phyloP scores from a whole-genome alignment of 92 coral and sea anemone genomes.

The Porites cylindrica region DNA sequence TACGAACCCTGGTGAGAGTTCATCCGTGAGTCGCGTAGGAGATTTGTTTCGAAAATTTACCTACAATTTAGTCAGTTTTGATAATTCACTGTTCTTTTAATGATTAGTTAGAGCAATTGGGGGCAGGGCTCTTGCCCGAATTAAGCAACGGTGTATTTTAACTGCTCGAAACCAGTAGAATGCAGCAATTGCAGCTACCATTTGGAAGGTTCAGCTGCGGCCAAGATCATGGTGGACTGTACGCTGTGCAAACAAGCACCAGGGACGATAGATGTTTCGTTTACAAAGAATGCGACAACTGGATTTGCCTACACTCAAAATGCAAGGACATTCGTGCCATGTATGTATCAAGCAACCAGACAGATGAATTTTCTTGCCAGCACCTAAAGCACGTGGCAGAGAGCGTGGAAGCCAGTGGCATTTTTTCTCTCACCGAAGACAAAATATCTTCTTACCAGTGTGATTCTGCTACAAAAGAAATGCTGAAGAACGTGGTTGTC shows the following conservation, averaged over 20 bases:
- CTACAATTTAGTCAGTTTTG: not conserved
- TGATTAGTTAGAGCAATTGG: not conserved
- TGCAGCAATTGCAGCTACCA: not conserved
- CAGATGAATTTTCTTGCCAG: not conserved
- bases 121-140: conserved; percentile 20
- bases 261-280: conserved; percentile 42
- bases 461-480: not conserved
- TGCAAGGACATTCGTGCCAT: conserved; percentile 23
- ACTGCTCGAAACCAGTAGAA: not conserved
- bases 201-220: not conserved
- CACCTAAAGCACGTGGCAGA: not conserved
- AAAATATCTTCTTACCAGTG: not conserved
- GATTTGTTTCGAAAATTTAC: not conserved
- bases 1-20: too few species aligned
- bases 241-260: conserved; percentile 30
- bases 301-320: conserved; percentile 16
- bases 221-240: not conserved
- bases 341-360: not conserved
- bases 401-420: not conserved
- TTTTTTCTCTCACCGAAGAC: not conserved
- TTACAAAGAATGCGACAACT: not conserved
- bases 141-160: not conserved
- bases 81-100: not conserved
- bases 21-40: too few species aligned
- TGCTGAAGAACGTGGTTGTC: too few species aligned